Evolutionary conservation across 2,888 invertebrate species (phyloP).

Genomic region (Patella depressa): DNA sequence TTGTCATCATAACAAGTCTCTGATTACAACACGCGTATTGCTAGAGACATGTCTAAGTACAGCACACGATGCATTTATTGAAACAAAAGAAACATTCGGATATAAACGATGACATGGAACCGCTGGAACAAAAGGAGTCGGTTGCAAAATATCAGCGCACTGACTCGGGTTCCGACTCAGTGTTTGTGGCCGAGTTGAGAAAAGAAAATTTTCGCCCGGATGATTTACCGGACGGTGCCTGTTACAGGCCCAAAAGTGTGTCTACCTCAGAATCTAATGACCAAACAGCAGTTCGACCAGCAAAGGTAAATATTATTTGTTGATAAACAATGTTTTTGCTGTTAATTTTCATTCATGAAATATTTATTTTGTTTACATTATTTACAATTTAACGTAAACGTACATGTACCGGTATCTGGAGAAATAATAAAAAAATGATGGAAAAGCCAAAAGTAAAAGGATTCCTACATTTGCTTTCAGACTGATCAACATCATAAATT

Average conservation of each 20-base stretch:
- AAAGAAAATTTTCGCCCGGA: slow-evolving; percentile 25
- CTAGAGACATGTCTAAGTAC: not conserved
- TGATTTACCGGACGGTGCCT: slow-evolving; percentile 58
- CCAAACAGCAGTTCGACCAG: not conserved
- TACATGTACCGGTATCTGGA: no score
- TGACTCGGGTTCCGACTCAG: not conserved
- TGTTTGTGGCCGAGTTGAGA: not conserved
- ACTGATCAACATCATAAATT: no score
- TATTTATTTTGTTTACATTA: no score
- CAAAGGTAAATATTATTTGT: not conserved
- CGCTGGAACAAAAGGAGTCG: not conserved
- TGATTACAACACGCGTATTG: not conserved
- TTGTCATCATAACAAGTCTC: not conserved
- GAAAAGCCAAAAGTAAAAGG: no score
- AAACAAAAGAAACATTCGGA: not conserved
- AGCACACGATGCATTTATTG: not conserved
- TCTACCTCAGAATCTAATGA: not conserved
- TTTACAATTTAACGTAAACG: no score
- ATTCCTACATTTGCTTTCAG: no score
- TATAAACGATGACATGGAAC: not conserved
- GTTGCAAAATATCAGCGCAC: slow-evolving; percentile 10
- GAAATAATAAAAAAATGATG: no score
- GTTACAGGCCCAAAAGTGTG: slow-evolving; percentile 53
- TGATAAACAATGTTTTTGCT: no score
- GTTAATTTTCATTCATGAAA: no score